phyloP scores from a whole-genome alignment of 2,113 vertebrate species.

The Etheostoma spectabile region DNA sequence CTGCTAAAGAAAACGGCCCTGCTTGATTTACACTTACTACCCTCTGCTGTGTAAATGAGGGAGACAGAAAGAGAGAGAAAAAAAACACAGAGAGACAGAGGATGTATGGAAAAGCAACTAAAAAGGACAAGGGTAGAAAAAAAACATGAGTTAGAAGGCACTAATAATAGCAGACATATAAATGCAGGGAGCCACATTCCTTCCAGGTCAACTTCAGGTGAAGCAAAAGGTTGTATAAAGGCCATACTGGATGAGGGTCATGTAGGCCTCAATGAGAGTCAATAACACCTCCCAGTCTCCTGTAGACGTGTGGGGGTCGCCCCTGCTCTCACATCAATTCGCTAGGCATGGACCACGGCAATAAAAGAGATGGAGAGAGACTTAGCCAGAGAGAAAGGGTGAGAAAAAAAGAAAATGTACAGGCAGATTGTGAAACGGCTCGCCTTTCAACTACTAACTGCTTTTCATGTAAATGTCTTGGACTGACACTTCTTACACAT shows the following conservation, averaged over 20 bases:
- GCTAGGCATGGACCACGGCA: conserved; percentile 85
- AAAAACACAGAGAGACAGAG: conserved; percentile 52
- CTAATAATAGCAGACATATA: conserved; percentile 69
- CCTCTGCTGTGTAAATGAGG: conserved; percentile 71
- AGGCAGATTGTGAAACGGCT: conserved; percentile 96
- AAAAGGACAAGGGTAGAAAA: conserved; percentile 69
- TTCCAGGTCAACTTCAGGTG: conserved; percentile 99
- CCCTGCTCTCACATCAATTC: conserved; percentile 91
- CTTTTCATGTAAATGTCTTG: conserved; percentile 99
- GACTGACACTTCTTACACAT: conserved; percentile 97
- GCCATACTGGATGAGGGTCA: conserved; percentile 93
- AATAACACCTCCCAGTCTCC: conserved; percentile 91
- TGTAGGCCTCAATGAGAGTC: conserved; percentile 92
- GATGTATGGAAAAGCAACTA: conserved; percentile 37
- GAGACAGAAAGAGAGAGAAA: conserved; percentile 56
- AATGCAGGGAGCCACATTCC: conserved; percentile 85
- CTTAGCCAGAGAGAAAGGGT: conserved; percentile 76
- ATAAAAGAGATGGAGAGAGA: conserved; percentile 92
- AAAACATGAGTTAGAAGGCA: conserved; percentile 47
- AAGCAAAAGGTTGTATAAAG: conserved; percentile 93
- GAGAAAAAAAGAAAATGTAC: conserved; percentile 89
- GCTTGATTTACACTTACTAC: conserved; percentile 85
- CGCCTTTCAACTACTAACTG: conserved; percentile 95
- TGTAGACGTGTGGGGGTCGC: conserved; percentile 85
- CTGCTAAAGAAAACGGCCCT: conserved; percentile 83